phyloP scores from a whole-genome alignment of 2,888 invertebrate genomes.

The Trissolcus japonicus region DNA sequence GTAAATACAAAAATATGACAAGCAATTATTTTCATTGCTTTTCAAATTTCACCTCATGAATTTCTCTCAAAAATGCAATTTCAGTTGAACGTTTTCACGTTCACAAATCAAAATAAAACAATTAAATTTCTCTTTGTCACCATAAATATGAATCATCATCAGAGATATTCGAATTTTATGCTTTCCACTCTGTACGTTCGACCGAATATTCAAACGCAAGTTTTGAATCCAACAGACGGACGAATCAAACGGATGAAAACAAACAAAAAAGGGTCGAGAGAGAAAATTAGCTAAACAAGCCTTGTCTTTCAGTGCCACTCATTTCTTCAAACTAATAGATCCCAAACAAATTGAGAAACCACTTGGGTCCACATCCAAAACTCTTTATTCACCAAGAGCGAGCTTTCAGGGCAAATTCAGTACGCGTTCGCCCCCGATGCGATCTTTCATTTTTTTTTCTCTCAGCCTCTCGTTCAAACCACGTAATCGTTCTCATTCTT shows the following conservation, averaged over 20 bases:
- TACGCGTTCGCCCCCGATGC: slow-evolving; percentile 5
- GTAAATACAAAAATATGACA: too few species aligned
- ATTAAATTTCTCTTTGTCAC: too few species aligned
- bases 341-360: slow-evolving; percentile 30
- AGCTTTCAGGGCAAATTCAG: slow-evolving; percentile 3
- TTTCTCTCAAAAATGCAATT: slow-evolving; percentile 1
- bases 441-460: slow-evolving; percentile 23
- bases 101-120: too few species aligned
- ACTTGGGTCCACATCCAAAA: slow-evolving; percentile 36
- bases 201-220: too few species aligned
- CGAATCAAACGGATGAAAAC: slow-evolving; percentile 4
- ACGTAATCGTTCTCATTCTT: slow-evolving; percentile 59
- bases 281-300: slow-evolving; percentile 25
- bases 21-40: too few species aligned
- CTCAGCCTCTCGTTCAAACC: slow-evolving; percentile 30
- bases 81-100: too few species aligned
- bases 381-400: slow-evolving; percentile 12
- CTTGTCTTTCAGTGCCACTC: slow-evolving; percentile 29
- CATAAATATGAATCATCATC: too few species aligned
- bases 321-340: slow-evolving; percentile 41
- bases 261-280: background rate
- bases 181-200: too few species aligned
- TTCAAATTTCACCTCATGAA: too few species aligned
- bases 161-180: too few species aligned
- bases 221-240: slow-evolving; percentile 3